Base-by-base conservation (phyloP, 1,140 invertebrate genomes). In the Branchinecta lindahli region DNA sequence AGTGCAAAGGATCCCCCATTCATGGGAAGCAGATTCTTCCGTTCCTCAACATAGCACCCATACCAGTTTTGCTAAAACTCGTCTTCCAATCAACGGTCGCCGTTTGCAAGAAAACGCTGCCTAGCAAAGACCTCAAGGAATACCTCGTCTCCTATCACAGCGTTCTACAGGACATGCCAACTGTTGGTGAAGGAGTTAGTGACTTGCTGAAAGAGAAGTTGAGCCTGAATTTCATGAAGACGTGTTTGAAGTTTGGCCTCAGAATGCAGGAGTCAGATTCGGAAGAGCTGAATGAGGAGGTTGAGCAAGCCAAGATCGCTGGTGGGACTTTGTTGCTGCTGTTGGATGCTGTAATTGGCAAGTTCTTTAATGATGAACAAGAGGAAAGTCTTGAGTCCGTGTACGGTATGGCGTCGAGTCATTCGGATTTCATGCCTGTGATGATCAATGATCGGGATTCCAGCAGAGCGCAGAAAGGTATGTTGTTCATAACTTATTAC, bases 161-260 rank as follows among this genome's bases (percentile, higher is more conserved):
- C 12, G 12, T 61, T 12, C 12, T 61, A 15, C 12, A 61, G 18
- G 18, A 20, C 18, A 12, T 61, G 18, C 52, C 52, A 4, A 33
- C 33, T 33, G 33, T 33, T 33, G 33, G 33, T 33, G 33, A 33
- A 33, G 33, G 33, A 5, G 33, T 33, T 33, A 33, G 33, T 33
- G 52, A 61, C 18, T 61, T 61, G 18, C 52, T 61, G 12, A 12
- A 20, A 61, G 52, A 61, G 52, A 61, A 61, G 6, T 15, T 61
- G 6, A 61, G 2, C 12, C 12, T 61, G 52, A 61, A 12, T 6
- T 61, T 61, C 6, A 61, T 61, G 12, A 61, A 61, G 18, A 61
- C 52, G 12, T 61, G 52, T 61, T 61, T 61, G 52, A 61, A 61
- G 52, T 61, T 61, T 61, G 52, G 52, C 12, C 52, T 61, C 18